Evolutionary conservation across 1,140 invertebrate genomes (phyloP), one percentile per base, ranked within the genome.

Genomic region (Meloidogyne chitwoodi): DNA sequence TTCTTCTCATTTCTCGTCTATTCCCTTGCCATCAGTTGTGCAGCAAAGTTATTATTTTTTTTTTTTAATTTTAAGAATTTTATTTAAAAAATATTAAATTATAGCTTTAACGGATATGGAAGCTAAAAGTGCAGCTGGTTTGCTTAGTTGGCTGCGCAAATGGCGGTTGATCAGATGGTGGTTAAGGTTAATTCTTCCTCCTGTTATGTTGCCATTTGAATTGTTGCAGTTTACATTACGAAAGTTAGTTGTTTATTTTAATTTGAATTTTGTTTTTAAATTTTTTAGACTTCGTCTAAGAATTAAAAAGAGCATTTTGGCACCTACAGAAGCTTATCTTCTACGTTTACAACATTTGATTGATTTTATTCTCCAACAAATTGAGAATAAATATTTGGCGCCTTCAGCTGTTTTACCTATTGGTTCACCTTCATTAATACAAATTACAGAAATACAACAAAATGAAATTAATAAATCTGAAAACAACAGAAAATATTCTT

Each of bases 161-260:
- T 86, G 77, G 62, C 74, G 83, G 12, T n/a, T 84, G 1, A 65
- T 87, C 26, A 66, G 79, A 4, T 85, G 76, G 41, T 72, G 78
- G 5, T 31, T 80, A 19, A 77, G 77, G 24, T 77, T 83, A 19
- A 68, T 81, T 41, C 48, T 73, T 34, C 77, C 80, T 12, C 77
- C 82, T 6, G 73, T 80, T 14, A 80, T 83, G 27, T 62, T 87
- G 31, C 84, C 84, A 2, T 38, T 80, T 16, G 86, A 86, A 44
- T 76, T 86, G 24, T 64, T 76, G 19, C 27, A 81, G 16, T 74
- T 83, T n/a, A 64, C 77, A n/a, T 66, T 74, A 16, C 85, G 77
- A 75, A 85, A 29, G 74, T 80, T 63, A 63, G n/a, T 61, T 26
- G 24, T 31, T 16, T 31, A 63, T 69, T 8, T 11, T 31, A 68